Evolutionary conservation across 2,888 invertebrate genomes (phyloP).

Genomic region (Philaethria dido): DNA sequence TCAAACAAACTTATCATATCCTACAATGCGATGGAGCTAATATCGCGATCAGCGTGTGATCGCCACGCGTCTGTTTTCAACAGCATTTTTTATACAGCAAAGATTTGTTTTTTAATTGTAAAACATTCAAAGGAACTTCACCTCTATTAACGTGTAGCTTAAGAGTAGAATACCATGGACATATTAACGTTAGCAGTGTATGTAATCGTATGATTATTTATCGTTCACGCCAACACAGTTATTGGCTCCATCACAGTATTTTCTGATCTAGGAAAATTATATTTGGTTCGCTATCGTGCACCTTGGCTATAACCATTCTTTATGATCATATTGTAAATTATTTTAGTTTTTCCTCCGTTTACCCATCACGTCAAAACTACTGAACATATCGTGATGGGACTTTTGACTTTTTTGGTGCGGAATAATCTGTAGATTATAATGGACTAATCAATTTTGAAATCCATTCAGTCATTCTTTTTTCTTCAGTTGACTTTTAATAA

Average conservation of each 20-base stretch:
- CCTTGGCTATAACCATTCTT: not conserved
- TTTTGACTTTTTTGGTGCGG: too few species aligned
- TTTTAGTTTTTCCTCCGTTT: too few species aligned
- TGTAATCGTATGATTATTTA: constrained; percentile 52
- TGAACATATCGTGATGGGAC: too few species aligned
- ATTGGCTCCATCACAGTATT: constrained; percentile 51
- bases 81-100: constrained; percentile 24
- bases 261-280: constrained; percentile 27
- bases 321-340: not conserved
- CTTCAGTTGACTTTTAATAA: too few species aligned
- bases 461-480: too few species aligned
- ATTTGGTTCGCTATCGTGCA: constrained; percentile 14
- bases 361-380: too few species aligned
- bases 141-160: not conserved
- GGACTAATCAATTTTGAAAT: too few species aligned
- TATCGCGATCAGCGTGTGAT: constrained; percentile 34
- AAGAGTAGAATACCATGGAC: constrained; percentile 19
- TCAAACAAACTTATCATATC: constrained; percentile 41
- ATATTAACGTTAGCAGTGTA: not conserved
- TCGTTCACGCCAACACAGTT: constrained; percentile 57
- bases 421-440: too few species aligned
- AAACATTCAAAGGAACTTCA: constrained; percentile 12
- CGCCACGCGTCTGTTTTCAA: constrained; percentile 41
- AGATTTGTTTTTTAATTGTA: not conserved
- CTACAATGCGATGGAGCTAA: constrained; percentile 26